Evolutionary conservation across 2,888 invertebrate species (phyloP).

Genomic region (Diarsia dahlii): DNA sequence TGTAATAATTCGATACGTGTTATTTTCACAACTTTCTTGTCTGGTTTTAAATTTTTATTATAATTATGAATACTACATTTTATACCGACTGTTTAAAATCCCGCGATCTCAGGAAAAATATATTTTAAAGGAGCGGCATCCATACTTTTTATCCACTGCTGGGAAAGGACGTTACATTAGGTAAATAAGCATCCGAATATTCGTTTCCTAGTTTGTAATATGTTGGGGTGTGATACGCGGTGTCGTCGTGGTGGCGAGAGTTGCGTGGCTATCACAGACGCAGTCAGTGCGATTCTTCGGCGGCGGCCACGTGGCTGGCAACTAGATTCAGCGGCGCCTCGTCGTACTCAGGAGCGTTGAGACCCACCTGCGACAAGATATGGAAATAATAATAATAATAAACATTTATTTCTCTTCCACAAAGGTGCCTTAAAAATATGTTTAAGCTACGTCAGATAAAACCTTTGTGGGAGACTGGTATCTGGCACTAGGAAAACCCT

Average conservation of each 20-base stretch:
- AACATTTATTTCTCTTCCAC: too few species aligned
- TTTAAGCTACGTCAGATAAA: too few species aligned
- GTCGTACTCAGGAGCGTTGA: slow-evolving; percentile 86
- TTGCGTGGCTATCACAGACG: slow-evolving; percentile 70
- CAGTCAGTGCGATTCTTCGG: slow-evolving; percentile 91
- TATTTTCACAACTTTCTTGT: neutral
- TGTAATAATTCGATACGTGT: neutral
- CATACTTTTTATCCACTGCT: neutral
- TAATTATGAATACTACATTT: neutral
- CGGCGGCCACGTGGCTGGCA: slow-evolving; percentile 92
- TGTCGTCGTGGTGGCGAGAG: slow-evolving; percentile 29
- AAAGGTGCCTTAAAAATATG: too few species aligned
- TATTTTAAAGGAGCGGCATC: neutral
- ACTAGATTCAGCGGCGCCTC: slow-evolving; percentile 94
- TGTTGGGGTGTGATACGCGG: slow-evolving; percentile 44
- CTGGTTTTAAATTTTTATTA: neutral
- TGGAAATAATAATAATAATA: too few species aligned
- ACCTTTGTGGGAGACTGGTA: too few species aligned
- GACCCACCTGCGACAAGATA: slow-evolving; percentile 80
- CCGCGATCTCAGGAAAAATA: neutral
- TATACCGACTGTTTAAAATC: neutral
- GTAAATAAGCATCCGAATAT: neutral
- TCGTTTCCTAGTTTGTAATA: slow-evolving; percentile 15
- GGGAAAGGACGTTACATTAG: neutral
- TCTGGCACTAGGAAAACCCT: too few species aligned